Percentiles rank a stretch among this genome's conserved stretches.
Conservation (phyloP, 1,140 invertebrate species). For the Drosophila pectinifera region DNA sequence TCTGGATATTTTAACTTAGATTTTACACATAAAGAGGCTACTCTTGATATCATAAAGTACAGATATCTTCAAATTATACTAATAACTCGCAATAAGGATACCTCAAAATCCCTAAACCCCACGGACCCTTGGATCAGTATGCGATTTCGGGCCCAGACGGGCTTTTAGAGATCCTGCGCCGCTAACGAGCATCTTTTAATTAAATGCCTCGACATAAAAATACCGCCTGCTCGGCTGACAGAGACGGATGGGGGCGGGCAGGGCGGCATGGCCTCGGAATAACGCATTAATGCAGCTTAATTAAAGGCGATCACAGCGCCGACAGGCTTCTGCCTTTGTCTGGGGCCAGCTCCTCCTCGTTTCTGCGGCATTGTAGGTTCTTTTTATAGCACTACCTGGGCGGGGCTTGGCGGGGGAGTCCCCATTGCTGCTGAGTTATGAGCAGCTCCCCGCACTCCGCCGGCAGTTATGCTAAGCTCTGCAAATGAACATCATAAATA, state of each 20-base stretch:
- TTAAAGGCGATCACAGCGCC: slow-evolving; percentile 62
- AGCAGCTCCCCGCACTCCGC: slow-evolving; percentile 25
- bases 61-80: too few relatives aligned
- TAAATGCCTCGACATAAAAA: slow-evolving; percentile 61
- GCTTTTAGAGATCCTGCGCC: slow-evolving; percentile 25
- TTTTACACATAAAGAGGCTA: too few relatives aligned
- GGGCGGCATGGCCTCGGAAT: slow-evolving; percentile 2
- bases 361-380: slow-evolving; percentile 52
- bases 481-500: slow-evolving; percentile 76
- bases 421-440: slow-evolving; percentile 53
- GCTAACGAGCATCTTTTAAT: slow-evolving; percentile 65
- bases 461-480: slow-evolving; percentile 72
- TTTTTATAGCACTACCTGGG: slow-evolving; percentile 51
- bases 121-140: neutral
- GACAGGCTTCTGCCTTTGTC: slow-evolving; percentile 57
- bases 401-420: neutral
- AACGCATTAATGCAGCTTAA: slow-evolving; percentile 70
- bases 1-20: too few relatives aligned
- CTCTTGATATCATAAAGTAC: too few relatives aligned
- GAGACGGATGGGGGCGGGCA: neutral
- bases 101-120: too few relatives aligned
- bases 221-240: slow-evolving; percentile 12
- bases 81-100: too few relatives aligned
- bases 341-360: slow-evolving; percentile 10
- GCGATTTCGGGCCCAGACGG: neutral